Evolutionary conservation across 2,888 invertebrate genomes (phyloP).

Genomic region (Raillietiella orientalis): DNA sequence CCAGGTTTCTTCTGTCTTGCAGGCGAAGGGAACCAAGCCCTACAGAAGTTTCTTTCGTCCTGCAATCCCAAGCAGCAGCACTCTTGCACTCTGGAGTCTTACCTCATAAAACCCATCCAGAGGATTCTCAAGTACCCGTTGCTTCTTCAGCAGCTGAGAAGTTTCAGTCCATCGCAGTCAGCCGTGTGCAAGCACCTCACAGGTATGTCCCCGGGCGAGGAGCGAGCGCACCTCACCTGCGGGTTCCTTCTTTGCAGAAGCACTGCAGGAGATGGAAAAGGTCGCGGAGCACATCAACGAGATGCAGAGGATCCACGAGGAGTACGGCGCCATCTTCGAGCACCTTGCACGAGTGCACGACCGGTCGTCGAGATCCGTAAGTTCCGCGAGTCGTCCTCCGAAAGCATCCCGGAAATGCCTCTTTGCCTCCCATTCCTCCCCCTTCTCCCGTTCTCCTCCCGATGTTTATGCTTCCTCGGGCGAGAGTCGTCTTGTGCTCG

Average conservation of each 20-base stretch:
- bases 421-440: no score
- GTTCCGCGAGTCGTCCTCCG: neutral
- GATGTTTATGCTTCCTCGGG: no score
- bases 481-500: no score
- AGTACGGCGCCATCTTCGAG: conserved; percentile 93
- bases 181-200: conserved; percentile 73
- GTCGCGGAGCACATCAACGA: conserved; percentile 98
- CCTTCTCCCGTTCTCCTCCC: no score
- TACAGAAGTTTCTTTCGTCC: conserved; percentile 76
- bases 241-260: conserved; percentile 26
- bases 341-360: conserved; percentile 82
- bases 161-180: conserved; percentile 63
- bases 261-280: conserved; percentile 87
- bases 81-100: conserved; percentile 82
- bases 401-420: conserved; percentile 1
- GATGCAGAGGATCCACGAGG: conserved; percentile 98
- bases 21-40: conserved; percentile 85
- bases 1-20: conserved; percentile 10
- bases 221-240: neutral
- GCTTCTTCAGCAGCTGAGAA: conserved; percentile 68
- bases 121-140: conserved; percentile 89
- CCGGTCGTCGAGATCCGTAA: conserved; percentile 57
- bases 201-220: conserved; percentile 10
- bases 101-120: conserved; percentile 93
- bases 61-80: conserved; percentile 89